phyloP scores from a whole-genome alignment of 2,797 vertebrate genomes.

The Gallinago stenura region DNA sequence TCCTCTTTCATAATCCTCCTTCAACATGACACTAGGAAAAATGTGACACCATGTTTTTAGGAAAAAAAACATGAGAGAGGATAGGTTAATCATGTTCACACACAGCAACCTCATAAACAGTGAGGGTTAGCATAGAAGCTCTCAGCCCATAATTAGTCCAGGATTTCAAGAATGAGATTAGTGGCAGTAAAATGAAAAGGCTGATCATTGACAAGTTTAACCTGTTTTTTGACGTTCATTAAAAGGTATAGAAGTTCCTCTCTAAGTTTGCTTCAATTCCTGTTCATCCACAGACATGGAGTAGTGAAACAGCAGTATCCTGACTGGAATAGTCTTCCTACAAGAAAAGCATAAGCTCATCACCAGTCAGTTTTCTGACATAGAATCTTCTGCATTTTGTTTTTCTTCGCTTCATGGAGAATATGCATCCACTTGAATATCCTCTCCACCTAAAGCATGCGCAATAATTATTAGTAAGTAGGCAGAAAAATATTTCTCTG shows the following conservation, averaged over 20 bases:
- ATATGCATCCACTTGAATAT: background rate
- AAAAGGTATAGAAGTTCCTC: background rate
- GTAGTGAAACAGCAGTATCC: background rate
- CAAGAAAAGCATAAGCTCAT: background rate
- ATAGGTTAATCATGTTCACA: background rate
- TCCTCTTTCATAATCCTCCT: background rate
- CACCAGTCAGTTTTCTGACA: background rate
- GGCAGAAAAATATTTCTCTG: background rate
- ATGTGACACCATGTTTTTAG: too few species aligned
- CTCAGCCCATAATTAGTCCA: background rate
- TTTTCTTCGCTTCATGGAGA: background rate
- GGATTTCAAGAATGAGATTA: background rate
- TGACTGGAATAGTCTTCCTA: background rate
- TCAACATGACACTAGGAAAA: background rate
- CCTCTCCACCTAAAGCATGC: accelerated
- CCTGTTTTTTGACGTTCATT: background rate
- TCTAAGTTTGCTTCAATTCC: background rate
- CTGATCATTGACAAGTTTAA: background rate
- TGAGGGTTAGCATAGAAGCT: background rate
- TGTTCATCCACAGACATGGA: background rate
- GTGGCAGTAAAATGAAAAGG: background rate
- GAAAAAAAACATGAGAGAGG: background rate
- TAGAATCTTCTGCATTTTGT: background rate
- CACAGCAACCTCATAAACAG: background rate
- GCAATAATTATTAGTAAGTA: background rate